A percentile compares a stretch with the other conserved stretches of the same genome.
These are phyloP conservation scores for Haliclona indistincta DNA, from an alignment of 37 sponge, comb jelly and placozoan genomes.

Conservation along the genomic window DNA sequence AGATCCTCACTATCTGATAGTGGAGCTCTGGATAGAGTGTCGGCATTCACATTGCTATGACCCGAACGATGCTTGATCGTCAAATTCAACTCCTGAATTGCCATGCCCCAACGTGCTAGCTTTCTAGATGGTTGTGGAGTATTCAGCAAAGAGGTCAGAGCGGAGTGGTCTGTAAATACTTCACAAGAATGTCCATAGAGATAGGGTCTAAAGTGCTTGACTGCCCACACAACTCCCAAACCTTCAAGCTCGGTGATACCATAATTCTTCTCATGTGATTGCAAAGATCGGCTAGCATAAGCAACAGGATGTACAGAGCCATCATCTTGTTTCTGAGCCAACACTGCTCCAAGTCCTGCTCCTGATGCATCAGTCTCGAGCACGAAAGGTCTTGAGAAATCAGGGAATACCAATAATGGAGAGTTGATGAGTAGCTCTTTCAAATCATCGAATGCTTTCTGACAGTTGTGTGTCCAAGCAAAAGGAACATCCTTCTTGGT, in stretches of 20 bases:
- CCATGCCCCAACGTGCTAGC: background rate
- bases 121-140: constrained; percentile 12
- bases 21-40: constrained; percentile 21
- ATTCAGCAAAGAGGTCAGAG: constrained; percentile 20
- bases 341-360: constrained; percentile 37
- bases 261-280: constrained; percentile 33
- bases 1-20: background rate
- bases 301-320: constrained; percentile 30
- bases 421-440: constrained; percentile 5
- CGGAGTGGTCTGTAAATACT: constrained; percentile 43
- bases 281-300: constrained; percentile 41
- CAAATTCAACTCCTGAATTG: constrained; percentile 19
- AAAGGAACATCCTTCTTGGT: background rate
- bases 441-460: constrained; percentile 5
- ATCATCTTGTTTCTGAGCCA: constrained; percentile 35
- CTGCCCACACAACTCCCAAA: constrained; percentile 51
- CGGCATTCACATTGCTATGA: constrained; percentile 9
- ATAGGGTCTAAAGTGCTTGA: constrained; percentile 39
- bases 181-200: constrained; percentile 29
- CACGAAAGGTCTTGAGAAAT: constrained; percentile 30
- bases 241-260: constrained; percentile 49
- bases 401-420: constrained; percentile 31
- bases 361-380: constrained; percentile 49
- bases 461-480: constrained; percentile 1
- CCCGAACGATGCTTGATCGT: constrained; percentile 27